Evolutionary conservation across 1,140 invertebrate genomes (phyloP), one percentile per base, ranked within the genome.

Genomic region (Harlomillsia oculata): DNA sequence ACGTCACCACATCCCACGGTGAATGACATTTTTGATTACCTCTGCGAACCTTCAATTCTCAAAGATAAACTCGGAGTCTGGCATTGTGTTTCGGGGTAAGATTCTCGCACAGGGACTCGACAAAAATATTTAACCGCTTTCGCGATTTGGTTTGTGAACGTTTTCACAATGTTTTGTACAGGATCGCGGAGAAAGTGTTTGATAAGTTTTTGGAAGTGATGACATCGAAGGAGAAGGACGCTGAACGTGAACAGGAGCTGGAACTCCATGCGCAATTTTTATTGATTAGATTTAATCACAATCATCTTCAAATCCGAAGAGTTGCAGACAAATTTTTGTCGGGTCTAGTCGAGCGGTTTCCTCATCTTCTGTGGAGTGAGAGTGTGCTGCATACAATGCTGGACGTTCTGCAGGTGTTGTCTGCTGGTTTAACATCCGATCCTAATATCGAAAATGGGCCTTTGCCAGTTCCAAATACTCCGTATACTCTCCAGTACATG

Each of bases 21-120:
- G 59, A 85, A 95, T 66, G 84, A 87, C 5, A 89, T 99, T 53
- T 82, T 88, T 71, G 88, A 92, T 58, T 98, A 98, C 69, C 73
- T 99, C 1, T 90, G 93, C 68, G 93, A 98, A 69, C 83, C 87
- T 13, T 87, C 89, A 1, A 77, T 99, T 39, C 90, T 93, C 65
- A 96, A 96, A 72, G 96, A 99, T 69, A 99, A 99, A 72, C 84
- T 84, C 46, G 85, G 83, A 1, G 94, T 99, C 80, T 99, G 95
- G 94, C 82, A 86, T 56, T 98, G 94, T 70, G 85, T 98, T 41
- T 78, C 80, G 48, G 80, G 80, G 80, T 82, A 70, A 64, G 26
- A n/a, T n/a, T n/a, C n/a, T n/a, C n/a, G n/a, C n/a, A n/a, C n/a
- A n/a, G n/a, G n/a, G n/a, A n/a, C n/a, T n/a, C n/a, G n/a, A n/a